phyloP scores from a whole-genome alignment of 2,113 vertebrate genomes.

The Lepidothrix coronata region DNA sequence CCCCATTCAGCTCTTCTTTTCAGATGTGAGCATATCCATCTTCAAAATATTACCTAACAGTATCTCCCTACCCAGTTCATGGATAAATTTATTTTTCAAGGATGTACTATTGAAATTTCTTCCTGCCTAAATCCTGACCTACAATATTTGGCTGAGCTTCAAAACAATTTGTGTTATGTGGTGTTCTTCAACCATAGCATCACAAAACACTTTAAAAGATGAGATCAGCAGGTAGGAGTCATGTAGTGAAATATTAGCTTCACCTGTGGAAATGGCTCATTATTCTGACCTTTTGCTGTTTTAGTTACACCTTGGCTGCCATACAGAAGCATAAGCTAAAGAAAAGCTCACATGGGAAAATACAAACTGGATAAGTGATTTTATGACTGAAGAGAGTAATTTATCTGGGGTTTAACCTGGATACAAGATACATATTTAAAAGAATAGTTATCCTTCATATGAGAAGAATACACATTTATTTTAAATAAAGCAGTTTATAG shows the following conservation, averaged over 20 bases:
- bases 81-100: neutral
- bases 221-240: constrained; percentile 40
- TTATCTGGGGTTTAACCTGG: neutral
- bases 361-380: neutral
- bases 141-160: constrained; percentile 43
- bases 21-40: neutral
- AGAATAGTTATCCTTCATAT: neutral
- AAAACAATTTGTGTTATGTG: constrained; percentile 62
- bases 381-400: neutral
- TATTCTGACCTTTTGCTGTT: constrained; percentile 52
- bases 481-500: neutral
- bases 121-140: constrained; percentile 23
- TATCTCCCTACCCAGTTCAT: neutral
- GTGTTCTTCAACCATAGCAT: constrained; percentile 28
- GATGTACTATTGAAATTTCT: neutral
- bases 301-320: neutral
- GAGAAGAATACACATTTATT: neutral
- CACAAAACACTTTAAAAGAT: constrained; percentile 41
- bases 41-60: neutral
- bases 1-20: neutral
- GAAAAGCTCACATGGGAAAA: neutral
- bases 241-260: constrained; percentile 25
- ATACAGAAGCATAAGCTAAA: neutral
- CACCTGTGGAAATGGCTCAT: constrained; percentile 10
- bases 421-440: neutral